Percentiles rank a stretch among this genome's conserved stretches.
Conservation (phyloP, 2,113 vertebrate genomes). For the Columba livia region DNA sequence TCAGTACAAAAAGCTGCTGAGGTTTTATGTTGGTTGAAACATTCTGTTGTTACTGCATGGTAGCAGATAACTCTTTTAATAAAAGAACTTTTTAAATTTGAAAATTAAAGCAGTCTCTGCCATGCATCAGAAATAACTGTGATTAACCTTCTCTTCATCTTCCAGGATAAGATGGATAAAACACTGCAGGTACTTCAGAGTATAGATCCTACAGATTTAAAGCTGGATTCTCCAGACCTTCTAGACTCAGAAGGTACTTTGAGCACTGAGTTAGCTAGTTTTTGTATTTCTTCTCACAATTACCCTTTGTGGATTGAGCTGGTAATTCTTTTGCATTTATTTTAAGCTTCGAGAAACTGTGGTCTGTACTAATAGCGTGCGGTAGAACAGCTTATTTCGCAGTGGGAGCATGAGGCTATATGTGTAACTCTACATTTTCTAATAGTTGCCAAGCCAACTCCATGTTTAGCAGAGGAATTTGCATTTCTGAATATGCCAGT, state of each 20-base stretch:
- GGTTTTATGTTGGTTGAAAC: not conserved
- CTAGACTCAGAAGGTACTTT: slow-evolving; percentile 90
- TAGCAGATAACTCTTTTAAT: not conserved
- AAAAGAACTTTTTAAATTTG: not conserved
- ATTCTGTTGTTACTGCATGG: not conserved
- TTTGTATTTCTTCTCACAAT: not conserved
- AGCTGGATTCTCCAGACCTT: slow-evolving; percentile 86
- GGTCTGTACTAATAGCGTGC: not conserved
- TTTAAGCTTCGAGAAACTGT: not conserved
- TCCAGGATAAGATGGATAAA: slow-evolving; percentile 93
- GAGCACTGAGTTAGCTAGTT: not conserved
- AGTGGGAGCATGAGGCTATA: not conserved
- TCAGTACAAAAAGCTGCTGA: not conserved
- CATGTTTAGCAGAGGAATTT: not conserved
- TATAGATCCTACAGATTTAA: slow-evolving; percentile 87
- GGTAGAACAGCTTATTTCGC: not conserved
- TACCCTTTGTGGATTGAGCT: not conserved
- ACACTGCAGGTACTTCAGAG: slow-evolving; percentile 89
- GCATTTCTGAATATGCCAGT: not conserved
- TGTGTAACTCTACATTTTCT: not conserved
- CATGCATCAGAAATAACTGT: not conserved
- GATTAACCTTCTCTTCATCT: not conserved
- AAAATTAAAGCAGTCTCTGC: not conserved
- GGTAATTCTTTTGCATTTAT: slow-evolving; percentile 1
- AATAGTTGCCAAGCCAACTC: slow-evolving; percentile 41